These are phyloP conservation scores for Spermophilus dauricus DNA, from an alignment of 2,113 vertebrate genomes.

Conservation along the genomic window DNA sequence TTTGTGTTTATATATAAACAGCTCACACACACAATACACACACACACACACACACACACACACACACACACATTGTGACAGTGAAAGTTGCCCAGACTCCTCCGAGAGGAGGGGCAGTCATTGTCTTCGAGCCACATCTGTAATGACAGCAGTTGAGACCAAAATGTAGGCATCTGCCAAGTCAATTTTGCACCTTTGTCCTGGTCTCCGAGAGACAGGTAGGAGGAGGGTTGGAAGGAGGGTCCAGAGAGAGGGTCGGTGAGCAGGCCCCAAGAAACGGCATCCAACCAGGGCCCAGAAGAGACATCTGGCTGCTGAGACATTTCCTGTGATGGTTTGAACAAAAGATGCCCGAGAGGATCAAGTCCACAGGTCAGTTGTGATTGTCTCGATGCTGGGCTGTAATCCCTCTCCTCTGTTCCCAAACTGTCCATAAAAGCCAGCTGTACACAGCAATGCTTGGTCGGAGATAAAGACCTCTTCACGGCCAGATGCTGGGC, in stretches of 20 bases:
- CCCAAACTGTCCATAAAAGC: background rate
- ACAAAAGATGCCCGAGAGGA: background rate
- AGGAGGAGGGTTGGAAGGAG: too few relatives aligned
- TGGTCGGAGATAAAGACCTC: rapidly evolving
- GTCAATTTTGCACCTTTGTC: background rate
- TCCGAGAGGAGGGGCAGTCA: background rate
- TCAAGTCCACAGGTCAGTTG: background rate
- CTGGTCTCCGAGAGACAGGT: rapidly evolving
- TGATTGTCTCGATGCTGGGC: background rate
- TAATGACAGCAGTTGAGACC: background rate
- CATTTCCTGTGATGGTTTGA: background rate
- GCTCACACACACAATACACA: background rate
- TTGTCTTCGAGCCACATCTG: background rate
- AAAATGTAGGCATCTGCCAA: background rate
- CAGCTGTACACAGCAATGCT: background rate
- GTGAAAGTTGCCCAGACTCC: background rate
- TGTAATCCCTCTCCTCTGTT: background rate
- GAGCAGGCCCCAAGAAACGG: background rate
- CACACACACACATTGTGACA: background rate
- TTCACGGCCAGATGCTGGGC: background rate
- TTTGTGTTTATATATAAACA: conserved; percentile 62
- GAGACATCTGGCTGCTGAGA: background rate
- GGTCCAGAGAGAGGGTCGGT: background rate
- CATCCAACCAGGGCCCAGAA: background rate
- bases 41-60: background rate